These are phyloP conservation scores for Tryphoninae sp. DNA, from an alignment of 2,888 invertebrate species.

Conservation along the genomic window DNA sequence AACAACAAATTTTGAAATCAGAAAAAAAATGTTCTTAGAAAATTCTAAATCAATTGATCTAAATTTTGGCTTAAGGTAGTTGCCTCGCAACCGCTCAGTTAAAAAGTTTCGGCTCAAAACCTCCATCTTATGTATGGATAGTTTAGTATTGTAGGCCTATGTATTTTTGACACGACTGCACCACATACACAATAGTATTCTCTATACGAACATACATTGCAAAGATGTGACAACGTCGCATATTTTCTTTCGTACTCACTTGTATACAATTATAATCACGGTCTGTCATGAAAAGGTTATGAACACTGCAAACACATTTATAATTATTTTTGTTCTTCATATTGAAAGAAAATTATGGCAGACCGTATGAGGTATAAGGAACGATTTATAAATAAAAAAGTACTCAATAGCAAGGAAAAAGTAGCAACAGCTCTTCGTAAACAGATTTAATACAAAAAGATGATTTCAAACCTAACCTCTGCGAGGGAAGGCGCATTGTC, in stretches of 20 bases:
- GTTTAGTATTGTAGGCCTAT: not conserved
- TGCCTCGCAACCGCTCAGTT: not conserved
- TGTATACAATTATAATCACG: not conserved
- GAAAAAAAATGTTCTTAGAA: no score
- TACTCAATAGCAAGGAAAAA: no score
- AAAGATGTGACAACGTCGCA: no score
- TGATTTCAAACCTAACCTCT: no score
- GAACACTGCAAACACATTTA: not conserved
- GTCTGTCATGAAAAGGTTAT: not conserved
- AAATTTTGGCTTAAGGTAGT: not conserved
- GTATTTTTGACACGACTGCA: not conserved
- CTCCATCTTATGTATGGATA: not conserved
- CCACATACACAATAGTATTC: no score
- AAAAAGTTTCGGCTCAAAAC: not conserved
- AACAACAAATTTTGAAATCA: no score
- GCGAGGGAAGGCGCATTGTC: no score
- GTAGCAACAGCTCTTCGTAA: no score
- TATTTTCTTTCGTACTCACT: no score
- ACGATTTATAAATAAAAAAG: not conserved
- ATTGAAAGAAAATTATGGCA: not conserved
- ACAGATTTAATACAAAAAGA: no score
- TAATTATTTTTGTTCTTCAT: not conserved
- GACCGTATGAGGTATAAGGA: not conserved
- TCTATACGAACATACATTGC: no score
- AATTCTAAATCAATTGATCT: no score